A percentile compares a stretch with the other conserved stretches of the same genome.
These are phyloP conservation scores for Aplidium turbinatum DNA, from an alignment of 23 tunicate species.

Conservation along the genomic window DNA sequence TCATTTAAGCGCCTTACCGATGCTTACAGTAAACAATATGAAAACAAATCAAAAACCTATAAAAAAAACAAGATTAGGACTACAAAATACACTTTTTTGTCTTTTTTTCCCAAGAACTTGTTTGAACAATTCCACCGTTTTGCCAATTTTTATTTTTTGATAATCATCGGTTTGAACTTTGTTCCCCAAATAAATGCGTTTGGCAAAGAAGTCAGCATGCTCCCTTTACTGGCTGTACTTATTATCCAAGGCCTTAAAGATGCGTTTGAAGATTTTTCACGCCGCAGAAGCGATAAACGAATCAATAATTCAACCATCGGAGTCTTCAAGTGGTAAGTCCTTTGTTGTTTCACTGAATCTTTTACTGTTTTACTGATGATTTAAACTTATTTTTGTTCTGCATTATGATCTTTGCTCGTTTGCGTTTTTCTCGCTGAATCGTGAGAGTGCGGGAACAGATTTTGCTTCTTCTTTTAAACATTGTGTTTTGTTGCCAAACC, in stretches of 20 bases:
- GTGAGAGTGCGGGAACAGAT: too few relatives aligned
- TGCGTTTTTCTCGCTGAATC: too few relatives aligned
- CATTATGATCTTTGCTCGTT: too few relatives aligned
- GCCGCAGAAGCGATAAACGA: slow-evolving; percentile 49
- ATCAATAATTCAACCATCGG: slow-evolving; percentile 35
- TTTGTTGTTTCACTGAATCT: neutral
- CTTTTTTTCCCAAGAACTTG: slow-evolving; percentile 79
- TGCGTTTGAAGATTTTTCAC: slow-evolving; percentile 61
- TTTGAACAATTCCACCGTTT: slow-evolving; percentile 95
- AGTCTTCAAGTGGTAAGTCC: slow-evolving; percentile 20
- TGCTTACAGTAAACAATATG: too few relatives aligned
- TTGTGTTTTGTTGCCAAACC: too few relatives aligned
- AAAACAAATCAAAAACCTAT: slow-evolving; percentile 3
- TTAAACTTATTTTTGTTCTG: too few relatives aligned
- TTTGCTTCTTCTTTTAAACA: too few relatives aligned
- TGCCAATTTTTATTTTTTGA: slow-evolving; percentile 86
- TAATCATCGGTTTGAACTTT: slow-evolving; percentile 69
- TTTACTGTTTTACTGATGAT: too few relatives aligned
- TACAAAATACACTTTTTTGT: slow-evolving; percentile 83
- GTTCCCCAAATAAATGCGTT: slow-evolving; percentile 76
- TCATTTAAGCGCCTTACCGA: too few relatives aligned
- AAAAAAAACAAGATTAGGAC: slow-evolving; percentile 63
- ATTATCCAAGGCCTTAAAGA: slow-evolving; percentile 78
- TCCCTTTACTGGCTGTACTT: slow-evolving; percentile 71
- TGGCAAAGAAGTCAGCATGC: slow-evolving; percentile 68